Evolutionary conservation across 1,140 invertebrate genomes (phyloP).

Genomic region (Megalopta genalis): DNA sequence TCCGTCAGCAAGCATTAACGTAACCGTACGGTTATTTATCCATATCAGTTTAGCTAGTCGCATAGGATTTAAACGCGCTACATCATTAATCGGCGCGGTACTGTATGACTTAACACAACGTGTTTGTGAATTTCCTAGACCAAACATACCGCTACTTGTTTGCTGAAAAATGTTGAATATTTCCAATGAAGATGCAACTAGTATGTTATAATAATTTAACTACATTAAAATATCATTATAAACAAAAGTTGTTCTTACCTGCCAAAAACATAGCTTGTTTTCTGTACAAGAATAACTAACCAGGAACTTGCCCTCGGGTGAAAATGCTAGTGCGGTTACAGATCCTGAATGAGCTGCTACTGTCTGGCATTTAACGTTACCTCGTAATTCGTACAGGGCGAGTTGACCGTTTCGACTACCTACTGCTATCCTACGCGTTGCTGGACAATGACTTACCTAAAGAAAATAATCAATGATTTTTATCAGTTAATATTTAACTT

Average conservation of each 20-base stretch:
- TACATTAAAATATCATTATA: neutral
- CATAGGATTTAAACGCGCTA: constrained; percentile 91
- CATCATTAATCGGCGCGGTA: constrained; percentile 93
- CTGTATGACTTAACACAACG: constrained; percentile 96
- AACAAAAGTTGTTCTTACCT: constrained; percentile 84
- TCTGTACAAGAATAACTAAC: constrained; percentile 97
- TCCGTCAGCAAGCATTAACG: constrained; percentile 94
- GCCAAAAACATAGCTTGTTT: constrained; percentile 98
- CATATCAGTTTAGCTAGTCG: constrained; percentile 93
- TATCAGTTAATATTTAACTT: no score
- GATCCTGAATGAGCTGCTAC: constrained; percentile 93
- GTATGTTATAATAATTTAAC: neutral
- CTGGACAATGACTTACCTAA: constrained; percentile 90
- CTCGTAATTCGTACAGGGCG: constrained; percentile 97
- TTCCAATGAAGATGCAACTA: constrained; percentile 28
- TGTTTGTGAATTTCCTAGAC: constrained; percentile 93
- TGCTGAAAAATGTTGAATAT: constrained; percentile 73
- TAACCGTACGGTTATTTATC: constrained; percentile 95
- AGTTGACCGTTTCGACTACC: constrained; percentile 95
- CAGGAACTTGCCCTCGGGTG: constrained; percentile 97
- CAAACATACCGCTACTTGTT: constrained; percentile 92
- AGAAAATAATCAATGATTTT: constrained; percentile 14
- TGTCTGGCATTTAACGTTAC: constrained; percentile 93
- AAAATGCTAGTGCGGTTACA: constrained; percentile 96
- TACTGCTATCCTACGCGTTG: constrained; percentile 96